phyloP scores from a whole-genome alignment of 2,888 invertebrate species.

The Diaprepes abbreviatus region DNA sequence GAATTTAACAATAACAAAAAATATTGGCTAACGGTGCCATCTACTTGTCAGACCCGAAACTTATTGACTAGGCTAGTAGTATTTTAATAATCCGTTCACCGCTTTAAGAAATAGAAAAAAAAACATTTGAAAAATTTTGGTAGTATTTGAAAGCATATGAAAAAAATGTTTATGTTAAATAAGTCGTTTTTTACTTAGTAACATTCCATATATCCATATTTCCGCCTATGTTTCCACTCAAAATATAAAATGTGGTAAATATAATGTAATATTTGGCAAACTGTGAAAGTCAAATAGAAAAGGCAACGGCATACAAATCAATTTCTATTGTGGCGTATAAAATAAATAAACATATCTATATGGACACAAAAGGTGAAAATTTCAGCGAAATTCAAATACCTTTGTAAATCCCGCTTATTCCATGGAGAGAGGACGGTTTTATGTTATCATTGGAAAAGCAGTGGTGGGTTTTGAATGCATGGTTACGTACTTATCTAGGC shows the following conservation, averaged over 20 bases:
- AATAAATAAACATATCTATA: conserved; percentile 39
- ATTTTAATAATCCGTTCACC: too few relatives aligned
- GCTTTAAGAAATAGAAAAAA: too few relatives aligned
- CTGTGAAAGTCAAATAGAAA: conserved; percentile 8
- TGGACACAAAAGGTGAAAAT: conserved; percentile 30
- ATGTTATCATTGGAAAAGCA: conserved; percentile 10
- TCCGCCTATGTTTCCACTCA: neutral
- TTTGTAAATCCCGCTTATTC: conserved; percentile 25
- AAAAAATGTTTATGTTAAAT: too few relatives aligned
- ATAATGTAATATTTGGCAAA: conserved; percentile 6
- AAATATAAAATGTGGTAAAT: neutral
- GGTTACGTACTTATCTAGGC: too few relatives aligned
- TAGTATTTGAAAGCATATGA: too few relatives aligned
- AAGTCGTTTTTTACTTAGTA: too few relatives aligned
- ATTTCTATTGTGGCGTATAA: conserved; percentile 30
- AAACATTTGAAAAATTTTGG: too few relatives aligned
- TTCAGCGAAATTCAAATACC: conserved; percentile 20
- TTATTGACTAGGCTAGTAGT: too few relatives aligned
- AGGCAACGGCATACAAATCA: conserved; percentile 30
- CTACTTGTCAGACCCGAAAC: too few relatives aligned
- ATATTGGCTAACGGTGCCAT: too few relatives aligned
- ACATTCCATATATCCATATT: too few relatives aligned
- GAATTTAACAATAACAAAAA: too few relatives aligned
- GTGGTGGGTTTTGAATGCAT: neutral
- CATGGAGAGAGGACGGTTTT: neutral